Base-by-base conservation (phyloP, 2,113 vertebrate genomes). In the Sardina pilchardus region DNA sequence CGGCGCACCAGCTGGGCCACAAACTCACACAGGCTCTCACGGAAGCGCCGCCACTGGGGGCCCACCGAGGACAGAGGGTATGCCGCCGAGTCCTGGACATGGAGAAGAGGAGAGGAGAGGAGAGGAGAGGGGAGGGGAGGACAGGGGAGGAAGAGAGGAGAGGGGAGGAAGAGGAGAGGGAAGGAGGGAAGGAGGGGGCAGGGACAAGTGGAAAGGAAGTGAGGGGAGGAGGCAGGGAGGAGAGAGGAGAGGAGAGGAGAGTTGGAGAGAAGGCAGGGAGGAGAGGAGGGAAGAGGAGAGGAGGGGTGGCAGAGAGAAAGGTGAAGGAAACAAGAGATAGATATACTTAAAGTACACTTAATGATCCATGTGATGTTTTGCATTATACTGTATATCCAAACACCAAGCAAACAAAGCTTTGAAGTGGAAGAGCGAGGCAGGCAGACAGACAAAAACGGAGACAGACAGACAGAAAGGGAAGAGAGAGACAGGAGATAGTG, bases 51-150 rank as follows among this genome's bases (percentile, higher is more conserved):
- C 91, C 95, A 95, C 83, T 92, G 91, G 14, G 89, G 87, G 7
- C 95, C 94, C 1, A 89, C 36, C 5, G 94, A 92, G 8, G 87
- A 94, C 87, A 98, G 88, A 0, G 97, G 97, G 87, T 98, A 98
- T 50, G 91, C 92, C 4, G 87, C 90, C 0, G 95, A 96, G 71
- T 96, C 95, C 97, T 98, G 87, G 63, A 30, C 6, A 84, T 19
- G 75, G 82, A 30, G n/a, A 78, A 17, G 42, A 81, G 9, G 24
- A 9, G 19, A 19, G 75, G n/a, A 3, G 80, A 14, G 34, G 7
- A 36, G 19, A n/a, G 43, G 63, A 30, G 1, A n/a, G 3, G 17
- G 16, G 4, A 1, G 21, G 16, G 17, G 59, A 7, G 6, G 59
- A 4, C 1, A 24, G 26, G 59, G 8, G 59, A 24, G 7, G 47